Percentiles rank a stretch among this genome's conserved stretches.
Evolutionary conservation across 2,113 vertebrate species (phyloP).

Genomic region (Nymphicus hollandicus): DNA sequence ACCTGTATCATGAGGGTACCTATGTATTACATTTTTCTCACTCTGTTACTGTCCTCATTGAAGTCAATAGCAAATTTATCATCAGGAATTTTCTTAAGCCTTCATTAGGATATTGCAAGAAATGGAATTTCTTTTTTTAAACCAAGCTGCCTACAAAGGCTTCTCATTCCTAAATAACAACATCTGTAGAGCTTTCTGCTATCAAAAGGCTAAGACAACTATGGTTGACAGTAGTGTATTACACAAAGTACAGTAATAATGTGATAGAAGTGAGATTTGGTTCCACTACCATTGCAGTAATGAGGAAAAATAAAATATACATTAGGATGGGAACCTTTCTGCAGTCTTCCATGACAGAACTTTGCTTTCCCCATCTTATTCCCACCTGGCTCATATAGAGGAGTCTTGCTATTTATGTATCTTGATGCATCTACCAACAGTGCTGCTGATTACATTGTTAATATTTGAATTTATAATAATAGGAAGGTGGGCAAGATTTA

Average conservation of each 20-base stretch:
- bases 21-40: neutral
- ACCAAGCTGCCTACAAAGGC: neutral
- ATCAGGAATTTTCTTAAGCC: neutral
- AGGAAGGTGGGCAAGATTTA: neutral
- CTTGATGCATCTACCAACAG: neutral
- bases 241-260: neutral
- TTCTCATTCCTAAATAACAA: neutral
- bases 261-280: neutral
- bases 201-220: neutral
- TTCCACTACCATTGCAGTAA: constrained; percentile 13
- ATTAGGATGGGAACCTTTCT: neutral
- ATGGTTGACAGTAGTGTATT: neutral
- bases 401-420: neutral
- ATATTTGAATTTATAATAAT: neutral
- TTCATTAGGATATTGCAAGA: neutral
- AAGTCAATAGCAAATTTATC: neutral
- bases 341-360: neutral
- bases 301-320: neutral
- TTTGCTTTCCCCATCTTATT: neutral
- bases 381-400: neutral
- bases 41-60: neutral
- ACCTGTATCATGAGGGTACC: neutral
- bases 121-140: neutral
- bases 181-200: neutral
- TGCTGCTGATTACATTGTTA: neutral